phyloP scores from a whole-genome alignment of 2,113 vertebrate species.

The Penelope pileata region DNA sequence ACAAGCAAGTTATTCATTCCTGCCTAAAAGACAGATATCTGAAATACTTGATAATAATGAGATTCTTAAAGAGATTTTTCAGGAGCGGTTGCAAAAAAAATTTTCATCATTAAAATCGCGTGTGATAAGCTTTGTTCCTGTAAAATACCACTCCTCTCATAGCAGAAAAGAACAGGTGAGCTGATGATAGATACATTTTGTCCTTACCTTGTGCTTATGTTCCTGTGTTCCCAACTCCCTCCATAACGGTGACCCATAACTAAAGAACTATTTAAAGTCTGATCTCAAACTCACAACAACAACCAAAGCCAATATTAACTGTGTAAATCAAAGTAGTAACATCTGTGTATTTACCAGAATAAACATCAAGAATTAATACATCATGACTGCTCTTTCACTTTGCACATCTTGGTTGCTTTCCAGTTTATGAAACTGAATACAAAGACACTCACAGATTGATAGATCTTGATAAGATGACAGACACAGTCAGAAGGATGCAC shows the following conservation, averaged over 20 bases:
- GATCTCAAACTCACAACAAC: not conserved
- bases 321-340: not conserved
- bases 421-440: not conserved
- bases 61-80: not conserved
- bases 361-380: not conserved
- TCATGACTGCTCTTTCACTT: fast-evolving
- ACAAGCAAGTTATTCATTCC: not conserved
- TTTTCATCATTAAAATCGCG: not conserved
- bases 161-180: not conserved
- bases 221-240: not conserved
- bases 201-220: not conserved
- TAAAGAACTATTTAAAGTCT: not conserved
- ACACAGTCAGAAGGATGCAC: conserved; percentile 89
- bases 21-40: not conserved
- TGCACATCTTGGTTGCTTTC: not conserved
- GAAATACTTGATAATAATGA: not conserved
- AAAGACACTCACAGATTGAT: conserved; percentile 82
- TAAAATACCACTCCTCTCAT: not conserved
- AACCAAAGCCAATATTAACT: not conserved
- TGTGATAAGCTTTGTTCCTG: not conserved
- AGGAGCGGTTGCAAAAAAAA: not conserved
- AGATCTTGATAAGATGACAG: conserved; percentile 89
- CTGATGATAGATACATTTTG: not conserved
- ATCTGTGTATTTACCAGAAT: not conserved
- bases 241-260: not conserved